Percentiles rank a stretch among this genome's conserved stretches.
These are phyloP conservation scores for Brachystomella parvula DNA, from an alignment of 1,140 invertebrate genomes.

Conservation along the genomic window DNA sequence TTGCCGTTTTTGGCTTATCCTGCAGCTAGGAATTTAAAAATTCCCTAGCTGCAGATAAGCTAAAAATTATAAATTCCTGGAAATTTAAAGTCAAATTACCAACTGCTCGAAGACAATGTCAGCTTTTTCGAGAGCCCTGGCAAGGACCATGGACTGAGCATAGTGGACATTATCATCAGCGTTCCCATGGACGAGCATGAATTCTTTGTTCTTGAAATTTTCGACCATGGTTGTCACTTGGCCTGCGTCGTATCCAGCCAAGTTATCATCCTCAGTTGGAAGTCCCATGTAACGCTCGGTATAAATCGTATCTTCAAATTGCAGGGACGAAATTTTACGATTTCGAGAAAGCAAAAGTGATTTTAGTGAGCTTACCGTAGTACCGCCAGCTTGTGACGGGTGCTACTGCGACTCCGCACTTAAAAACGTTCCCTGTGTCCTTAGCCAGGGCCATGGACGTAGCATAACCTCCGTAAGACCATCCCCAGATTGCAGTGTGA, in stretches of 20 bases:
- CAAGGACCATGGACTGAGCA: constrained; percentile 81
- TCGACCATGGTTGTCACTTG: constrained; percentile 60
- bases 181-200: constrained; percentile 83
- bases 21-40: too few relatives aligned
- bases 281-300: constrained; percentile 89
- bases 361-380: constrained; percentile 83
- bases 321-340: not conserved
- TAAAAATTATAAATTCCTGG: too few relatives aligned
- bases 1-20: too few relatives aligned
- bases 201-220: constrained; percentile 63
- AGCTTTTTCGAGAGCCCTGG: constrained; percentile 66
- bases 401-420: constrained; percentile 83
- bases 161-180: constrained; percentile 91
- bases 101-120: constrained; percentile 79
- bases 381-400: constrained; percentile 89
- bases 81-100: constrained; percentile 48
- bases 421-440: constrained; percentile 61
- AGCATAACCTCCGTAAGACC: constrained; percentile 56
- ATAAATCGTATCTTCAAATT: constrained; percentile 77
- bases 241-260: constrained; percentile 61
- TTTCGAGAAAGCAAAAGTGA: too few relatives aligned
- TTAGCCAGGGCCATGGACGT: constrained; percentile 51
- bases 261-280: constrained; percentile 63
- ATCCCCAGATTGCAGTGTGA: constrained; percentile 78
- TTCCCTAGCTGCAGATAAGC: too few relatives aligned